phyloP scores from a whole-genome alignment of 2,113 vertebrate genomes.

The Dascyllus trimaculatus region DNA sequence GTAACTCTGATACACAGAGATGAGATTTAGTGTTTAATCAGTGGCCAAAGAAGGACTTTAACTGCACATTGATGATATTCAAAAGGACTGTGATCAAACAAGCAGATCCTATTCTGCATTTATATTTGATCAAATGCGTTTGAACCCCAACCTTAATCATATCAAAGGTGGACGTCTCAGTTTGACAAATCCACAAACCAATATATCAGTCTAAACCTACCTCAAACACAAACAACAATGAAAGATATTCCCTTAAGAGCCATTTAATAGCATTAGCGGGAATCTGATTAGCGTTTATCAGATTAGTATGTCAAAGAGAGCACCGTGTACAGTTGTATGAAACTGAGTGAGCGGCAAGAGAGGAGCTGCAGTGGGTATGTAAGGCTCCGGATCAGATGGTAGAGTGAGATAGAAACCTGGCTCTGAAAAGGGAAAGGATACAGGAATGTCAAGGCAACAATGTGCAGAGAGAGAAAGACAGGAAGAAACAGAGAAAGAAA shows the following conservation, averaged over 20 bases:
- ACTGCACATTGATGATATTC: background rate
- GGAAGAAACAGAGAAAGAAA: slow-evolving; percentile 43
- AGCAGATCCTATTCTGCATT: slow-evolving; percentile 1
- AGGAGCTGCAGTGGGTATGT: background rate
- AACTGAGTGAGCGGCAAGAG: slow-evolving; percentile 10
- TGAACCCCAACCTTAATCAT: slow-evolving; percentile 36
- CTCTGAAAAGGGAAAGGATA: slow-evolving; percentile 36
- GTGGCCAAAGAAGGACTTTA: background rate
- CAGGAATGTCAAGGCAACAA: slow-evolving; percentile 53
- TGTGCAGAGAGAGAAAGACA: slow-evolving; percentile 43
- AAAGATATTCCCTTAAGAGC: slow-evolving; percentile 56
- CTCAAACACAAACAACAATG: slow-evolving; percentile 51
- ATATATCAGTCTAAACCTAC: slow-evolving; percentile 16
- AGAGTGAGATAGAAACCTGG: slow-evolving; percentile 33
- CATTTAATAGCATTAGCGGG: slow-evolving; percentile 65
- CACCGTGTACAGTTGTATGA: slow-evolving; percentile 1
- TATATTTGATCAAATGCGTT: slow-evolving; percentile 15
- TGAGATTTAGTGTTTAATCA: too few species aligned
- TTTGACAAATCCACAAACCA: slow-evolving; percentile 52
- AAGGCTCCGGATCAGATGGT: slow-evolving; percentile 28
- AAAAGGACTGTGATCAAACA: slow-evolving; percentile 25
- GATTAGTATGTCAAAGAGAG: slow-evolving; percentile 57
- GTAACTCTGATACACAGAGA: too few species aligned
- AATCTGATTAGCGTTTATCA: slow-evolving; percentile 65
- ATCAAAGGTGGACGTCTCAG: slow-evolving; percentile 49